Percentiles rank a stretch among this genome's conserved stretches.
phyloP scores from a whole-genome alignment of 1,140 invertebrate genomes.

The Uloborus diversus region DNA sequence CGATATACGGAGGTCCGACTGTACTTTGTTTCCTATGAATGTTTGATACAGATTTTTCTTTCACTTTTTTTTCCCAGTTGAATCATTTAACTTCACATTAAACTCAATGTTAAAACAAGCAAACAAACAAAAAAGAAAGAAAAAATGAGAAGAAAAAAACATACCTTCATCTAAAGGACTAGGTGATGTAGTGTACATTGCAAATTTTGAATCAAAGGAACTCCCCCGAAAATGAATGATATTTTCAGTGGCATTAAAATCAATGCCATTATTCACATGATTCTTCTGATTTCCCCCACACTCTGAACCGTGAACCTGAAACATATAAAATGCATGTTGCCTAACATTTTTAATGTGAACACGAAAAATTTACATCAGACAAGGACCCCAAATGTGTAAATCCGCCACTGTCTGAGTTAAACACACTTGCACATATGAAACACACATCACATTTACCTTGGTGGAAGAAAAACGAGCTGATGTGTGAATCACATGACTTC shows the following conservation, averaged over 20 bases:
- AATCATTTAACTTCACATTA: background rate
- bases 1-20: no score
- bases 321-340: background rate
- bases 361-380: background rate
- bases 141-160: background rate
- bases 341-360: background rate
- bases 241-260: background rate
- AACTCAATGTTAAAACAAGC: background rate
- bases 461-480: no score
- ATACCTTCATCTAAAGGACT: conserved; percentile 54
- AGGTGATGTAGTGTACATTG: conserved; percentile 46
- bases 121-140: conserved; percentile 1
- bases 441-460: no score
- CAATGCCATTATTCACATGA: background rate
- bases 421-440: no score
- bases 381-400: no score
- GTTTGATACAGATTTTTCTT: no score
- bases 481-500: no score
- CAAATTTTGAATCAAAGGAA: conserved; percentile 33
- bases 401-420: no score
- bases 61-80: background rate
- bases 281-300: background rate
- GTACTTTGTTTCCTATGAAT: no score
- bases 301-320: background rate
- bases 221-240: background rate